Conservation (phyloP, 2,888 invertebrate species). For the Mongoloraphidia duomilia region DNA sequence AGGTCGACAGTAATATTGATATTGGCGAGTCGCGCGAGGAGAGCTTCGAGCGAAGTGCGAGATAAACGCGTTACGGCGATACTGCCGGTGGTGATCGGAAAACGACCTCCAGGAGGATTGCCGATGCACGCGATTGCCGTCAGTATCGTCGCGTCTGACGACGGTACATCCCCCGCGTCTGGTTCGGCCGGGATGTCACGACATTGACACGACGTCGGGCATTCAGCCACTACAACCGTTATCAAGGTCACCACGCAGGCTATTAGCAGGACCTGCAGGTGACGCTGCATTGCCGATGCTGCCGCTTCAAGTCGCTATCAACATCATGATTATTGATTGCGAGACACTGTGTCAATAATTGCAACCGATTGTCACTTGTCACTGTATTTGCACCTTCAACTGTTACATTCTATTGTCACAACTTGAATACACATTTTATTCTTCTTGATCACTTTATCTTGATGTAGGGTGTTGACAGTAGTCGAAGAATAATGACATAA, state of each 20-base stretch:
- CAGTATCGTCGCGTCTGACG: background rate
- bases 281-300: too few relatives aligned
- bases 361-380: too few relatives aligned
- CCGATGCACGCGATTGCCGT: conserved; percentile 13
- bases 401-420: too few relatives aligned
- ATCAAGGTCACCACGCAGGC: conserved; percentile 11
- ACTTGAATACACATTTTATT: too few relatives aligned
- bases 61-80: conserved; percentile 15
- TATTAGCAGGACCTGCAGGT: too few relatives aligned
- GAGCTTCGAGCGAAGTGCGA: conserved; percentile 16
- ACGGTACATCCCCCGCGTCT: background rate
- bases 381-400: too few relatives aligned
- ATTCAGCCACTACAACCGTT: conserved; percentile 19
- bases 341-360: too few relatives aligned
- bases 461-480: too few relatives aligned
- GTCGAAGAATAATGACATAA: too few relatives aligned
- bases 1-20: conserved; percentile 9
- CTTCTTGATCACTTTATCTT: too few relatives aligned
- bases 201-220: conserved; percentile 24
- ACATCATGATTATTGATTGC: too few relatives aligned
- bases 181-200: conserved; percentile 17
- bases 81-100: conserved; percentile 10
- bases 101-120: conserved; percentile 7
- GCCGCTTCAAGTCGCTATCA: too few relatives aligned
- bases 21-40: conserved; percentile 15